These are phyloP conservation scores for Sceliomorpha sp. DNA, from an alignment of 2,888 invertebrate genomes.

Conservation along the genomic window DNA sequence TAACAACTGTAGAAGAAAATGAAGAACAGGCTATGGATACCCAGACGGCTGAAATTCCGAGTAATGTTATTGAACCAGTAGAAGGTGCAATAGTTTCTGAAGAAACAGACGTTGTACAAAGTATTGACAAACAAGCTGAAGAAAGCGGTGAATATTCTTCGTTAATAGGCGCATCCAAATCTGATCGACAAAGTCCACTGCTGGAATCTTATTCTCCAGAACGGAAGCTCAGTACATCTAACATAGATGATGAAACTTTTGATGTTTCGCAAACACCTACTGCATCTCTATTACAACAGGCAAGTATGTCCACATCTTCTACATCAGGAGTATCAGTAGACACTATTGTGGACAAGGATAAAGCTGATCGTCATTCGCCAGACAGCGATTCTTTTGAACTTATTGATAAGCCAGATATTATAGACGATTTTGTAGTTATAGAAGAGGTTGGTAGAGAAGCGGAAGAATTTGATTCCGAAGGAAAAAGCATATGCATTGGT, in stretches of 20 bases:
- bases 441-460: constrained; percentile 94
- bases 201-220: constrained; percentile 61
- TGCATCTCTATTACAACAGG: constrained; percentile 69
- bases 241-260: constrained; percentile 83
- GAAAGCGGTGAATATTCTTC: constrained; percentile 40
- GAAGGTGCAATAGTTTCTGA: constrained; percentile 82
- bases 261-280: constrained; percentile 66
- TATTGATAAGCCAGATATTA: constrained; percentile 91
- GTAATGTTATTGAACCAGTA: constrained; percentile 79
- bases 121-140: constrained; percentile 51
- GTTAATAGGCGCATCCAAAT: constrained; percentile 37
- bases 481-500: constrained; percentile 88
- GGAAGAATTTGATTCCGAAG: constrained; percentile 90
- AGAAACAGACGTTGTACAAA: constrained; percentile 76
- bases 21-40: constrained; percentile 63
- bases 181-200: constrained; percentile 59
- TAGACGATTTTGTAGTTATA: constrained; percentile 93
- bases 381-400: constrained; percentile 93
- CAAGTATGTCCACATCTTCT: constrained; percentile 76
- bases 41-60: constrained; percentile 53
- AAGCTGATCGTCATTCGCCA: constrained; percentile 83
- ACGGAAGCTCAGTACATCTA: constrained; percentile 67
- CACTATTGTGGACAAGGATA: constrained; percentile 74
- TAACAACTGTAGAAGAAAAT: constrained; percentile 55
- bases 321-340: constrained; percentile 75